Conservation (phyloP, 2,113 vertebrate genomes). For the Bucco capensis region DNA sequence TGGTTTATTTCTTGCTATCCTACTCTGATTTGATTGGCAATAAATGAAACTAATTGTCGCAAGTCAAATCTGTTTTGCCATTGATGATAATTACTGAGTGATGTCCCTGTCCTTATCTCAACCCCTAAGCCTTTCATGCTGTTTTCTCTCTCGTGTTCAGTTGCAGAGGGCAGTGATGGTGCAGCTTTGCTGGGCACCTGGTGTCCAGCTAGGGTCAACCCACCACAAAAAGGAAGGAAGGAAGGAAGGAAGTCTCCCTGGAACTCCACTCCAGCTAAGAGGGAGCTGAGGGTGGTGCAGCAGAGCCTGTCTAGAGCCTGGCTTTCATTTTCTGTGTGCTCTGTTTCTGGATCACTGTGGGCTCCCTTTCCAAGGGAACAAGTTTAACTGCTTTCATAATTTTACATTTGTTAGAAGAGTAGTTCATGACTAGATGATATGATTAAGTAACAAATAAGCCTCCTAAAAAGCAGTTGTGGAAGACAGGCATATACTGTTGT, state of each 20-base stretch:
- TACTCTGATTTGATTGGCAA: not conserved
- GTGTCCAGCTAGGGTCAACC: not conserved
- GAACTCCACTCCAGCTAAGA: not conserved
- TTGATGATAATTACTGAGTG: not conserved
- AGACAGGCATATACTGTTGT: fast-evolving
- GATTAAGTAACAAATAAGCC: not conserved
- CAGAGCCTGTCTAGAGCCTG: not conserved
- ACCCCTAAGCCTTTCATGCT: fast-evolving
- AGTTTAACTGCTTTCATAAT: not conserved
- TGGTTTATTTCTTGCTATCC: not conserved
- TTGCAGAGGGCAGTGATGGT: not conserved
- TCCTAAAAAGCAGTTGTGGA: not conserved
- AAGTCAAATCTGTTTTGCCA: not conserved
- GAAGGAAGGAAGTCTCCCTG: not conserved
- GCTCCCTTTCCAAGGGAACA: not conserved
- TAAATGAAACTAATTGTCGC: not conserved
- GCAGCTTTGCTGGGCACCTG: not conserved
- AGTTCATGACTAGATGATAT: not conserved
- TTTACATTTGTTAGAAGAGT: not conserved
- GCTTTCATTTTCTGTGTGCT: not conserved
- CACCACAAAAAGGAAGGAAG: not conserved
- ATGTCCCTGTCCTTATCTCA: not conserved
- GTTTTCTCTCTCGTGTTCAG: not conserved
- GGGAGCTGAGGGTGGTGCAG: not conserved
- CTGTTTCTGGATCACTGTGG: not conserved